phyloP scores from a whole-genome alignment of 2,797 vertebrate species.

The Periophthalmus magnuspinnatus region DNA sequence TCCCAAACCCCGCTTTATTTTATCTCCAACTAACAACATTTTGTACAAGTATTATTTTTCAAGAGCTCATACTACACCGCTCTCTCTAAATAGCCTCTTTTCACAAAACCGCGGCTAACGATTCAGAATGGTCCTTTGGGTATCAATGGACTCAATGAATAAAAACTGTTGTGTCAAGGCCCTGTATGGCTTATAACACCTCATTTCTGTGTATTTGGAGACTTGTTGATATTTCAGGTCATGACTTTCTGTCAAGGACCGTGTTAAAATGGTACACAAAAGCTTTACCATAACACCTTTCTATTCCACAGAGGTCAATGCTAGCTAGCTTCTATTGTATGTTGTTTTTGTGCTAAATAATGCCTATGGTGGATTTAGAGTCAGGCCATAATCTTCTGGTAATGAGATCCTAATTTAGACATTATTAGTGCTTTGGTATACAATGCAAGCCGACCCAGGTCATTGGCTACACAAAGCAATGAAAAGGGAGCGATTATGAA shows the following conservation, averaged over 20 bases:
- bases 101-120: not conserved
- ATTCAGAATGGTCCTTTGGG: constrained; percentile 13
- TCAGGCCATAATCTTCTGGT: constrained; percentile 56
- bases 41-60: not conserved
- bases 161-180: not conserved
- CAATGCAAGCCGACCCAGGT: constrained; percentile 25
- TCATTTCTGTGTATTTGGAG: not conserved
- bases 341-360: constrained; percentile 17
- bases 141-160: not conserved
- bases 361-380: constrained; percentile 36
- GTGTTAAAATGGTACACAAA: constrained; percentile 17
- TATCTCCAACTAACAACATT: not conserved
- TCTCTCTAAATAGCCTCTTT: not conserved
- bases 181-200: not conserved
- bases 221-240: not conserved
- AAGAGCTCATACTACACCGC: not conserved
- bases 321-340: constrained; percentile 22
- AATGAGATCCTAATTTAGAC: constrained; percentile 58
- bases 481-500: constrained; percentile 31
- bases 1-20: too few relatives aligned
- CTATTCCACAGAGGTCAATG: constrained; percentile 31
- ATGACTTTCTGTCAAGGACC: not conserved
- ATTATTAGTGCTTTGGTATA: constrained; percentile 34
- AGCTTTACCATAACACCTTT: constrained; percentile 15
- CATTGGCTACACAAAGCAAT: constrained; percentile 13